Evolutionary conservation across 1,140 invertebrate genomes (phyloP).

Genomic region (Nebria ingens): DNA sequence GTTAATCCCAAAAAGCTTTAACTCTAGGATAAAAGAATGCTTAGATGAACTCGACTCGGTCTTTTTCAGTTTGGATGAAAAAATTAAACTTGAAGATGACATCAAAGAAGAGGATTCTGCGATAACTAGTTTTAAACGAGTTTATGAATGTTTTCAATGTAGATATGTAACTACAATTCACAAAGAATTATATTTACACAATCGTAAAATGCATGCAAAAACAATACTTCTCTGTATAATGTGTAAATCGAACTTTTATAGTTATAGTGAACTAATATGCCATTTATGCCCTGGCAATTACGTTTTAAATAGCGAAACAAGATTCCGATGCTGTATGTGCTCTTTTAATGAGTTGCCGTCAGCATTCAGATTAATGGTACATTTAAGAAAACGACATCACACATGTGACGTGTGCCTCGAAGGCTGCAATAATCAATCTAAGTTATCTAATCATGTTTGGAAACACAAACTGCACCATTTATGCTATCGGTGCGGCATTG

Average conservation of each 20-base stretch:
- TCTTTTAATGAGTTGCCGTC: constrained; percentile 61
- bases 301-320: constrained; percentile 50
- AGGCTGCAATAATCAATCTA: constrained; percentile 61
- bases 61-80: constrained; percentile 55
- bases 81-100: neutral
- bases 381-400: constrained; percentile 68
- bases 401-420: constrained; percentile 78
- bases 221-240: constrained; percentile 68
- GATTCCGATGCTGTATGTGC: constrained; percentile 65
- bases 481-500: constrained; percentile 74
- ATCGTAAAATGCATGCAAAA: constrained; percentile 73
- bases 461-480: constrained; percentile 78
- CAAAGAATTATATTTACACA: constrained; percentile 74
- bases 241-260: constrained; percentile 76
- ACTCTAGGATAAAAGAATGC: constrained; percentile 50
- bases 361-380: constrained; percentile 73
- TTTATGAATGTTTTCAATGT: constrained; percentile 77
- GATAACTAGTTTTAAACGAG: constrained; percentile 43
- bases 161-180: constrained; percentile 60
- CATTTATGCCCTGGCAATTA: constrained; percentile 72
- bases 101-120: neutral
- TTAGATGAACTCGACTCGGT: constrained; percentile 47
- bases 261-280: constrained; percentile 73
- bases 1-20: constrained; percentile 59
- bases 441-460: constrained; percentile 74